Evolutionary conservation across 2,888 invertebrate species (phyloP).

Genomic region (Listrodromus nycthemerus): DNA sequence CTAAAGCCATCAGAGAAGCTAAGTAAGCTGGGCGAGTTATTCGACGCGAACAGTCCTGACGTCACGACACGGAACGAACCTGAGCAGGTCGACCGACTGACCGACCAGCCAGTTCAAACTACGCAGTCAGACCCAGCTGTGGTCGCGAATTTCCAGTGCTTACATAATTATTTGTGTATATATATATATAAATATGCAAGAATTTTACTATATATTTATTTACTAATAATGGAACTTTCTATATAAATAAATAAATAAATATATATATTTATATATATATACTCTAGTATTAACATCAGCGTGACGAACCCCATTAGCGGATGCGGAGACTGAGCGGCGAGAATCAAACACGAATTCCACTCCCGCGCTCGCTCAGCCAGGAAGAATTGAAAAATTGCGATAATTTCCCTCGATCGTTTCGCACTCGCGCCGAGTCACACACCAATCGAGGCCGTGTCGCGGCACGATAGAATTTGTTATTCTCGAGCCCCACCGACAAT

Average conservation of each 20-base stretch:
- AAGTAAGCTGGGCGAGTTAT: conserved; percentile 36
- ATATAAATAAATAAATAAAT: too few species aligned
- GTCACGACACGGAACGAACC: conserved; percentile 61
- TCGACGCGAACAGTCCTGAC: conserved; percentile 63
- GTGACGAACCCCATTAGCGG: not conserved
- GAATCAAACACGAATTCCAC: conserved; percentile 48
- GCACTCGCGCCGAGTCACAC: not conserved
- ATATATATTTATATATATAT: not conserved
- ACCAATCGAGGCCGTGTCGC: conserved; percentile 15
- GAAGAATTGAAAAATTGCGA: conserved; percentile 59
- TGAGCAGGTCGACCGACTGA: conserved; percentile 62
- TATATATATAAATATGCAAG: conserved; percentile 19
- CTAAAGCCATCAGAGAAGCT: conserved; percentile 15
- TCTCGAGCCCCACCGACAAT: not conserved
- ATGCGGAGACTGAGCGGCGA: not conserved
- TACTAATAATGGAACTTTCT: not conserved
- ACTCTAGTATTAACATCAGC: not conserved
- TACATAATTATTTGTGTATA: not conserved
- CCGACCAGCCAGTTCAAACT: conserved; percentile 56
- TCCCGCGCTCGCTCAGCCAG: conserved; percentile 44
- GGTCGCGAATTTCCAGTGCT: conserved; percentile 53
- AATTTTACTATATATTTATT: conserved; percentile 11
- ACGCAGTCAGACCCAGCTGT: conserved; percentile 45
- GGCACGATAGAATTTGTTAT: not conserved
- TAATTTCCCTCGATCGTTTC: conserved; percentile 57